Evolutionary conservation across 2,113 vertebrate species (phyloP).

Genomic region (Stictonetta naevosa): DNA sequence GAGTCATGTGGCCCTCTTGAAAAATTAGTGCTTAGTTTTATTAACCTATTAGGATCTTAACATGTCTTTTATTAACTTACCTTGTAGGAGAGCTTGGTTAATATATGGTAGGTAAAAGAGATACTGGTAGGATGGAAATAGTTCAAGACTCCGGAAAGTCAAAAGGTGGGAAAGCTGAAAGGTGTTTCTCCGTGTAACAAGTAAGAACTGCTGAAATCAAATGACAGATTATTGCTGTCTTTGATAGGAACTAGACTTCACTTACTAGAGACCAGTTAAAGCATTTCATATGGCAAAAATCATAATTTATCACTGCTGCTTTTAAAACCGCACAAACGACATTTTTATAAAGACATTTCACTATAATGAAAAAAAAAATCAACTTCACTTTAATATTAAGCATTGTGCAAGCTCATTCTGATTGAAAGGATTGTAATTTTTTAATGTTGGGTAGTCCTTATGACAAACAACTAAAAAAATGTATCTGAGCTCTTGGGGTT

Average conservation of each 20-base stretch:
- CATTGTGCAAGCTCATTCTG: conserved; percentile 35
- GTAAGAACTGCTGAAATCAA: background rate
- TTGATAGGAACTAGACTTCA: background rate
- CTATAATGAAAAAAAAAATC: background rate
- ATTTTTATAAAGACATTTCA: background rate
- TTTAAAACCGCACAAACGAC: background rate
- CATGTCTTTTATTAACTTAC: background rate
- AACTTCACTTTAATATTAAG: background rate
- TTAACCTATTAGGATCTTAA: background rate
- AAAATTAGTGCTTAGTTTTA: background rate
- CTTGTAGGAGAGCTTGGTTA: background rate
- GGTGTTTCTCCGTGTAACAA: background rate
- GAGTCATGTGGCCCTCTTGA: background rate
- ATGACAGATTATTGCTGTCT: background rate
- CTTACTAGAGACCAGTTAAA: background rate
- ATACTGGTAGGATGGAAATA: background rate
- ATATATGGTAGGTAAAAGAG: background rate
- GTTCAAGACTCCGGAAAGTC: background rate
- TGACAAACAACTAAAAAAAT: conserved; percentile 64
- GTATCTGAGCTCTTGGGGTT: conserved; percentile 48
- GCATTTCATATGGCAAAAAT: background rate
- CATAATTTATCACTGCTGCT: background rate
- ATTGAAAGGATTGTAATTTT: conserved; percentile 12
- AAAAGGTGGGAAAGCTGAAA: background rate
- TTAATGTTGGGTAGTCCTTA: background rate